Evolutionary conservation across 1,140 invertebrate species (phyloP).

Genomic region (Drosophila albomicans): DNA sequence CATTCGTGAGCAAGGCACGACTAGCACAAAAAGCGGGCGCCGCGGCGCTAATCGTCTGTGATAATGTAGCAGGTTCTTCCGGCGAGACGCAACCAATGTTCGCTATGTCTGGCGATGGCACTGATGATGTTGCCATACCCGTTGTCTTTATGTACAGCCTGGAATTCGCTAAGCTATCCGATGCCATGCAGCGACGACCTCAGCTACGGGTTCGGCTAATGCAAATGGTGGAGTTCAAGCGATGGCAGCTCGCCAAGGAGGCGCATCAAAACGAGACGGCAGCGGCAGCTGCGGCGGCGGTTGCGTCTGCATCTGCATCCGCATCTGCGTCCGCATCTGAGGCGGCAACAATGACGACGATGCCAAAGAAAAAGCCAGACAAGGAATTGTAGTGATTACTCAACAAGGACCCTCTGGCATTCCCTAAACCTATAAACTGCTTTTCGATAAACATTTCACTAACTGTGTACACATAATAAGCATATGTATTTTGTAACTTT

Average conservation of each 20-base stretch:
- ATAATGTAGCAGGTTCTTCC: conserved; percentile 92
- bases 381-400: conserved; percentile 78
- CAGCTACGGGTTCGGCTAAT: conserved; percentile 70
- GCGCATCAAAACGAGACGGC: conserved; percentile 60
- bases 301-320: conserved; percentile 24
- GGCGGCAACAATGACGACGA: conserved; percentile 14
- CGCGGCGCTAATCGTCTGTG: conserved; percentile 92
- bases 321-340: conserved; percentile 5
- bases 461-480: conserved; percentile 25
- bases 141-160: conserved; percentile 95
- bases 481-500: conserved; percentile 40
- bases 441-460: conserved; percentile 58
- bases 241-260: conserved; percentile 78
- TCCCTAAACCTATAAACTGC: conserved; percentile 40
- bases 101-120: conserved; percentile 97
- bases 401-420: neutral
- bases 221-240: conserved; percentile 84
- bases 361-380: conserved; percentile 67
- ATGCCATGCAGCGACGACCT: conserved; percentile 51
- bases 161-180: conserved; percentile 86
- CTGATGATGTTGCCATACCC: conserved; percentile 94
- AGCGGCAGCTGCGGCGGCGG: conserved; percentile 36
- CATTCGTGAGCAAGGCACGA: conserved; percentile 97
- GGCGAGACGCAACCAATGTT: conserved; percentile 92
- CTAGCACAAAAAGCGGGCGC: conserved; percentile 93